Evolutionary conservation across 2,888 invertebrate species (phyloP).

Genomic region (Pandemis corylana): DNA sequence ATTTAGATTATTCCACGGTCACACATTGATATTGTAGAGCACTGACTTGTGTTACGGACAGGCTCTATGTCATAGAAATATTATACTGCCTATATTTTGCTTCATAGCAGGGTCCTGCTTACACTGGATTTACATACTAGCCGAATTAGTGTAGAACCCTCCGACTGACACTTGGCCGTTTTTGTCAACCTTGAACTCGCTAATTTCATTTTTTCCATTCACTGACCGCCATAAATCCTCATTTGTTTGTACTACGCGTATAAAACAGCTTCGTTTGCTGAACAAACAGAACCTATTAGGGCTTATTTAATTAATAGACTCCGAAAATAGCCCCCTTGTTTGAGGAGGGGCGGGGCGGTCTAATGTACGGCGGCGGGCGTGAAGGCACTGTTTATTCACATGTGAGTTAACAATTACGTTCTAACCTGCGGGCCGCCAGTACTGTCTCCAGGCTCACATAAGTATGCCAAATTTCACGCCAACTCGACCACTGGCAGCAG

Average conservation of each 20-base stretch:
- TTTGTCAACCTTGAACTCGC: background rate
- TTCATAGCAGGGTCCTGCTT: too few relatives aligned
- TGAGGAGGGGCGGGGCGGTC: constrained; percentile 1
- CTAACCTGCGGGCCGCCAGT: background rate
- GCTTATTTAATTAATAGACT: constrained; percentile 14
- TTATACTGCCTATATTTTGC: too few relatives aligned
- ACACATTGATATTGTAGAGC: constrained; percentile 59
- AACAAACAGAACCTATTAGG: constrained; percentile 7
- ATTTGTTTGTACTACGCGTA: constrained; percentile 7
- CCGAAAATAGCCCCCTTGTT: constrained; percentile 19
- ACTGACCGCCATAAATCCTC: constrained; percentile 1
- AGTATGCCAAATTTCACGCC: too few relatives aligned
- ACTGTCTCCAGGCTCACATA: too few relatives aligned
- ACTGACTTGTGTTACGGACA: background rate
- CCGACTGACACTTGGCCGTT: too few relatives aligned
- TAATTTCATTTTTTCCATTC: background rate
- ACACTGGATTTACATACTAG: too few relatives aligned
- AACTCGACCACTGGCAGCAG: too few relatives aligned
- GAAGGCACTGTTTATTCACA: constrained; percentile 8
- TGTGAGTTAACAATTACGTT: background rate
- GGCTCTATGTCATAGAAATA: background rate
- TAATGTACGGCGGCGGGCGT: background rate
- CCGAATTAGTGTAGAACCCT: too few relatives aligned
- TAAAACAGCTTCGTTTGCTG: constrained; percentile 15
- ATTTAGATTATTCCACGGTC: constrained; percentile 77